Base-by-base conservation (phyloP, 2,888 invertebrate species). In the Thera britannica region DNA sequence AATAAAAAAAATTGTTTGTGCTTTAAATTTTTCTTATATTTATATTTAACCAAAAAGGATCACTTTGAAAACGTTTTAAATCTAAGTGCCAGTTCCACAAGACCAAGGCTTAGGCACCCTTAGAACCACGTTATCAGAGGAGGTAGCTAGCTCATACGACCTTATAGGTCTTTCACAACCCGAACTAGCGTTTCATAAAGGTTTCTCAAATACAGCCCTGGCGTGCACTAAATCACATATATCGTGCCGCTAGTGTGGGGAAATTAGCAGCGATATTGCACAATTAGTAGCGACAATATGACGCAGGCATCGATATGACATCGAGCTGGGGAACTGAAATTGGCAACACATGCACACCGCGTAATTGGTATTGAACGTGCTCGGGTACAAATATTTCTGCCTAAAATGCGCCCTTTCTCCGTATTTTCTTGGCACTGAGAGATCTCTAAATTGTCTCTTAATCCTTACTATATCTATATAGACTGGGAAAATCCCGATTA, bases 251-350 rank as follows among this genome's bases (percentile, higher is more conserved):
- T 65, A 57, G 51, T 51, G 51, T 65, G 48, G 60, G 60, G 51
- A 60, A 60, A 66, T 66, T 61, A 66, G 66, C 49, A 57, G 34
- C 57, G 52, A 66, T 66, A 61, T 57, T 61, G 57, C 44, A 12
- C 65, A 61, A 66, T 66, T 66, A 66, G 66, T 46, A 58, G 58
- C 65, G 61, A 58, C 61, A 66, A 57, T 65, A 60, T 61, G 66
- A 61, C 51, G 64, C 56, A 7, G 63, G 34, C 44, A 49, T 59
- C 38, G 55, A 59, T 59, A 59, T 65, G 9, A 54, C 52, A 48
- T 58, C 61, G 46, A 11, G 23, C 52, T 4, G n/a, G 48, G 23
- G 58, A 46, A 36, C 23, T 48, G 59, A 44, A 23, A 49, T 59
- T 59, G 54, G 65, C 54, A 9, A 52, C 58, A 52, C 35, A 58